Percentiles rank a stretch among this genome's conserved stretches.
phyloP scores from a whole-genome alignment of 2,797 vertebrate species.

The Helicolenus hilgendorfi region DNA sequence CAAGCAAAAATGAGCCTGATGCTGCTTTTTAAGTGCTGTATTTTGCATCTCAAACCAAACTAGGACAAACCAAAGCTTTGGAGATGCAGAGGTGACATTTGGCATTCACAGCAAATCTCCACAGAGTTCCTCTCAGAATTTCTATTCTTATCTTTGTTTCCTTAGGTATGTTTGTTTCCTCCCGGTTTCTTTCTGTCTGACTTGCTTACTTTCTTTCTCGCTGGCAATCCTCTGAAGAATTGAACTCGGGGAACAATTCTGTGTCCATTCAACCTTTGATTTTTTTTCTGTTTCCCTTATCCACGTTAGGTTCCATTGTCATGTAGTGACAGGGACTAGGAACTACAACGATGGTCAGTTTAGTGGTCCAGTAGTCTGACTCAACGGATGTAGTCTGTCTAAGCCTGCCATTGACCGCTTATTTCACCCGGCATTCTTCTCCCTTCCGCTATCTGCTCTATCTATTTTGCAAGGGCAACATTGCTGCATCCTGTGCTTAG shows the following conservation, averaged over 20 bases:
- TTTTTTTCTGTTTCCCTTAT: background rate
- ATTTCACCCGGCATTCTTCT: background rate
- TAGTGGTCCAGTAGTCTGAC: background rate
- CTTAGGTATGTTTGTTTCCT: slow-evolving; percentile 58
- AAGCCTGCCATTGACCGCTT: background rate
- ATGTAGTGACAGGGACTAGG: background rate
- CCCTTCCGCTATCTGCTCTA: background rate
- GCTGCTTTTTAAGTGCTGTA: slow-evolving; percentile 30
- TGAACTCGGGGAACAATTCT: background rate
- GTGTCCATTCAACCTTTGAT: background rate
- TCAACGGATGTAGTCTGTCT: background rate
- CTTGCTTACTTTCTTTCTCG: slow-evolving; percentile 27
- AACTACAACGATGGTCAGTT: background rate
- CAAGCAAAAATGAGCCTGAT: slow-evolving; percentile 35
- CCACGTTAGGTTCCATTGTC: background rate
- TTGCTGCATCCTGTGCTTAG: too few relatives aligned
- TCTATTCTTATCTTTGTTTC: slow-evolving; percentile 73
- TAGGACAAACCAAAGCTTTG: slow-evolving; percentile 71
- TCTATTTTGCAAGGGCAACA: too few relatives aligned
- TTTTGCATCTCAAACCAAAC: slow-evolving; percentile 72
- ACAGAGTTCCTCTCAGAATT: slow-evolving; percentile 60
- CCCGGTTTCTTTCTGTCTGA: slow-evolving; percentile 1
- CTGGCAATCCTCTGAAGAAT: slow-evolving; percentile 17
- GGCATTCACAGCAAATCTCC: slow-evolving; percentile 79
- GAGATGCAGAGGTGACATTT: slow-evolving; percentile 78